Evolutionary conservation across 2,797 vertebrate species (phyloP).

Genomic region (Denticeps clupeoides): DNA sequence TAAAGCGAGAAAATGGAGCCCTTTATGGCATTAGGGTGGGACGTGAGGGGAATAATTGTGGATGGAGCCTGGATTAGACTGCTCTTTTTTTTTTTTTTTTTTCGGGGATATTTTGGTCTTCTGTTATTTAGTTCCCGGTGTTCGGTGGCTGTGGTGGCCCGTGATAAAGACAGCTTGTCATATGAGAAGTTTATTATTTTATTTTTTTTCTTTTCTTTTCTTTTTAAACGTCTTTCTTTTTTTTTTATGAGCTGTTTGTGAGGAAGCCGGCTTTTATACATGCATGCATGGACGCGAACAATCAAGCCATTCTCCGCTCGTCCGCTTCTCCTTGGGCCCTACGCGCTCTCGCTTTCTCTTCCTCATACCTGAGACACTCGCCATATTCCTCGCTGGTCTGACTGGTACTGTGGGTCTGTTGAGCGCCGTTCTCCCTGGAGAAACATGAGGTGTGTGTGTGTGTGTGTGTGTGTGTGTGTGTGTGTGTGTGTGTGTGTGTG

Average conservation of each 20-base stretch:
- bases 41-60: too few relatives aligned
- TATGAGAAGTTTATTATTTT: too few relatives aligned
- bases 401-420: slow-evolving; percentile 16
- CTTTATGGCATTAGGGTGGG: too few relatives aligned
- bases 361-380: background rate
- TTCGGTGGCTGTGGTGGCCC: too few relatives aligned
- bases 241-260: slow-evolving; percentile 23
- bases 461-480: background rate
- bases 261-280: slow-evolving; percentile 15
- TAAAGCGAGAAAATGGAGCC: too few relatives aligned
- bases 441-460: background rate
- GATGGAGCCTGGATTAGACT: too few relatives aligned
- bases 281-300: slow-evolving; percentile 30
- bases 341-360: background rate
- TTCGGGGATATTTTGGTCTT: too few relatives aligned
- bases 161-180: too few relatives aligned
- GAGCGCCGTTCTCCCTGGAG: background rate
- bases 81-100: too few relatives aligned
- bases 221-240: background rate
- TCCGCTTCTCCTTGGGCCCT: slow-evolving; percentile 16
- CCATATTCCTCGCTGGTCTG: background rate
- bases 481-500: background rate
- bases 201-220: background rate
- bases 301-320: slow-evolving; percentile 15
- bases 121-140: too few relatives aligned